These are phyloP conservation scores for Schizothorax lantsangensis DNA, from an alignment of 2,797 vertebrate genomes.

Conservation along the genomic window DNA sequence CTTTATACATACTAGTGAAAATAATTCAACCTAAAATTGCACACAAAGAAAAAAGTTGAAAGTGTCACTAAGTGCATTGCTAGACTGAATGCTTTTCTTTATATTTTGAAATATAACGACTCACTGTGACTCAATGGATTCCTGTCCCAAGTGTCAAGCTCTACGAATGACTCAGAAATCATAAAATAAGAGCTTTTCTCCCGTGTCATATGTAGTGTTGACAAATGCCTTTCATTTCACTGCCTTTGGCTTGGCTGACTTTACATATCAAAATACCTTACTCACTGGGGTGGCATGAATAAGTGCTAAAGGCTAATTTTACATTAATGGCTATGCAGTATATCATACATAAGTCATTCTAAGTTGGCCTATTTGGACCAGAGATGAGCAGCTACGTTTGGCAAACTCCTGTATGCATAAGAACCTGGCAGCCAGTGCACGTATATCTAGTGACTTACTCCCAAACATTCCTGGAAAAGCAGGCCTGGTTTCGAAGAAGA, in stretches of 20 bases:
- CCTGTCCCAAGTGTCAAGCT: constrained; percentile 15
- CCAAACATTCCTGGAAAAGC: constrained; percentile 57
- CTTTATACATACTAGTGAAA: background rate
- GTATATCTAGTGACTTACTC: constrained; percentile 46
- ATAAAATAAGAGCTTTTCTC: constrained; percentile 4
- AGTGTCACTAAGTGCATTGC: background rate
- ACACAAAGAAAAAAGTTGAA: background rate
- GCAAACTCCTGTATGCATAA: constrained; percentile 25
- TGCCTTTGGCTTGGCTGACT: constrained; percentile 1
- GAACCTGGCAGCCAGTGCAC: constrained; percentile 23
- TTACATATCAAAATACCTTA: background rate
- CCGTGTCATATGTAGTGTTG: background rate
- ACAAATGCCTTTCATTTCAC: constrained; percentile 16
- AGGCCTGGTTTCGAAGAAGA: constrained; percentile 48
- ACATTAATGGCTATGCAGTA: background rate
- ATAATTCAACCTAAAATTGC: background rate
- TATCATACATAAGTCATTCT: constrained; percentile 13
- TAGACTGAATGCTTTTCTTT: constrained; percentile 29
- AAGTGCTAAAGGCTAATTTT: background rate
- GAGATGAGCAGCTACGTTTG: background rate
- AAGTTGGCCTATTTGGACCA: constrained; percentile 5
- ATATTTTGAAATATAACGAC: constrained; percentile 5
- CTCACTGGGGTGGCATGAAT: background rate
- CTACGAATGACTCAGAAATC: constrained; percentile 16
- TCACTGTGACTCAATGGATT: constrained; percentile 1